Conservation (phyloP, 2,113 vertebrate genomes). For the Pedetes capensis region DNA sequence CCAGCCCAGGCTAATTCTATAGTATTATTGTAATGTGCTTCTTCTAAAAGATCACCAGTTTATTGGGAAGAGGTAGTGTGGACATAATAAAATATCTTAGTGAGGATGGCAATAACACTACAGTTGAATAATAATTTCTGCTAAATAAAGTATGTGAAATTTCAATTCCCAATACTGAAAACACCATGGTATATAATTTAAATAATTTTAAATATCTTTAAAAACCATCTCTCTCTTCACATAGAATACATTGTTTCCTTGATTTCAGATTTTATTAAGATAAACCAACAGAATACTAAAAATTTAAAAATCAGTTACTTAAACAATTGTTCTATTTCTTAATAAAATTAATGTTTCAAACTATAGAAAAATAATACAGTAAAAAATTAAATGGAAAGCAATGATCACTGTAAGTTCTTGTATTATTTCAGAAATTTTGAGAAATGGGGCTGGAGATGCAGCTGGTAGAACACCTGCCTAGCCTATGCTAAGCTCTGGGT, state of each 20-base stretch:
- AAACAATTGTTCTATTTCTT: constrained; percentile 19
- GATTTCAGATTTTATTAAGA: constrained; percentile 26
- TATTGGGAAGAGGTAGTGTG: not conserved
- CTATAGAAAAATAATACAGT: constrained; percentile 10
- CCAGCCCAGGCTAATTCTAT: no score
- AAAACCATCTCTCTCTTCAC: constrained; percentile 10
- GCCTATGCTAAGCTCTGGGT: no score
- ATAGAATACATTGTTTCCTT: constrained; percentile 44
- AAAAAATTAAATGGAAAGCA: constrained; percentile 21
- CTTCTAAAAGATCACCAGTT: constrained; percentile 20
- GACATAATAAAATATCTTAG: not conserved
- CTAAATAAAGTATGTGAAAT: constrained; percentile 49
- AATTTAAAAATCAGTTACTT: constrained; percentile 29
- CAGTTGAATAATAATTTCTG: constrained; percentile 48
- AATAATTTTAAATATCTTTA: constrained; percentile 30
- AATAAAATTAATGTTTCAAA: constrained; percentile 50
- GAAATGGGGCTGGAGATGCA: no score
- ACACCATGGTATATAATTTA: not conserved
- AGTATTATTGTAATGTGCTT: constrained; percentile 30
- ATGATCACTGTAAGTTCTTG: not conserved
- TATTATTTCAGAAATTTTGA: constrained; percentile 40
- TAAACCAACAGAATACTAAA: constrained; percentile 24
- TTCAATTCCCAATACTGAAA: constrained; percentile 33
- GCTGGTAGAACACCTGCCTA: no score
- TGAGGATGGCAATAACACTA: not conserved